Percentiles rank a stretch among this genome's conserved stretches.
These are phyloP conservation scores for Dolichomitus sp. DNA, from an alignment of 2,888 invertebrate genomes.

Conservation along the genomic window DNA sequence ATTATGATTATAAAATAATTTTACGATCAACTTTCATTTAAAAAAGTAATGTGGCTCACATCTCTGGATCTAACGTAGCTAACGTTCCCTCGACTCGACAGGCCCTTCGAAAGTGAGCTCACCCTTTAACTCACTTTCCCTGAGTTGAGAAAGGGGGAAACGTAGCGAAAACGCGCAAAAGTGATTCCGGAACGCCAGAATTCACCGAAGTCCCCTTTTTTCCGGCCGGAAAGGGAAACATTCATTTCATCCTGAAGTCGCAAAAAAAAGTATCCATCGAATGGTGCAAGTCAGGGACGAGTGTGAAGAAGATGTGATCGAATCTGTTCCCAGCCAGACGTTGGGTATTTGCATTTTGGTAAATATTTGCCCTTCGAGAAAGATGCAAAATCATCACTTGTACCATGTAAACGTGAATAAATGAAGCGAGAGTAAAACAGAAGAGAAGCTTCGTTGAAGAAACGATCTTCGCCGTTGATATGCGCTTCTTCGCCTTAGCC, in stretches of 20 bases:
- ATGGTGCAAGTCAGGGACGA: constrained; percentile 1
- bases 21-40: background rate
- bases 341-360: background rate
- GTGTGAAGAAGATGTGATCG: background rate
- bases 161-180: constrained; percentile 47
- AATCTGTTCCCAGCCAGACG: background rate
- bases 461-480: constrained; percentile 62
- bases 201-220: constrained; percentile 63
- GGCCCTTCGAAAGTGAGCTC: constrained; percentile 38
- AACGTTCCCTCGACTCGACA: background rate
- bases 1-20: too few relatives aligned
- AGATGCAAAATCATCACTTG: background rate
- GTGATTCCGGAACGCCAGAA: constrained; percentile 63
- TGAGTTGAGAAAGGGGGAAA: constrained; percentile 26
- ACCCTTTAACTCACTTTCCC: constrained; percentile 50
- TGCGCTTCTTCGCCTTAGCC: constrained; percentile 54
- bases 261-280: constrained; percentile 35
- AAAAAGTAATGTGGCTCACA: too few relatives aligned
- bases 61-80: background rate
- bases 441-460: constrained; percentile 40
- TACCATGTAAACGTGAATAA: background rate
- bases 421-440: constrained; percentile 34
- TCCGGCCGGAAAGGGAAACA: constrained; percentile 76
- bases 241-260: constrained; percentile 70
- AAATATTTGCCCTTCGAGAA: constrained; percentile 37